Percentiles rank a stretch among this genome's conserved stretches.
Evolutionary conservation across 2,797 vertebrate species (phyloP).

Genomic region (Microcaecilia unicolor): DNA sequence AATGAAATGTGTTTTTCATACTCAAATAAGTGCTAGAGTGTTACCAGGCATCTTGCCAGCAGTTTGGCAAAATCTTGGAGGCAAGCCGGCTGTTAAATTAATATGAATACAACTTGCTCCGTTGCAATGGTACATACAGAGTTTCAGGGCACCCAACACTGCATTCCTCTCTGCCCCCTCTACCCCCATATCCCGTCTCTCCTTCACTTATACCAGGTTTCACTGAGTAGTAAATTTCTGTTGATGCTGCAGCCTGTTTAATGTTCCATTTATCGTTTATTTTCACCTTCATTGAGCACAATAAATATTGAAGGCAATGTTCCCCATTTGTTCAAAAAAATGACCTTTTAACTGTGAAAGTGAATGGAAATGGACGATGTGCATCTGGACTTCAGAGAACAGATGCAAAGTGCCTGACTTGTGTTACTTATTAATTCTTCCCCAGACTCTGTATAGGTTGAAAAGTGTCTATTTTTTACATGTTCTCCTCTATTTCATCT

Average conservation of each 20-base stretch:
- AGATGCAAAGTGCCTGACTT: background rate
- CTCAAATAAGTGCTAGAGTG: no score
- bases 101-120: no score
- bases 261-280: conserved; percentile 36
- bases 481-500: no score
- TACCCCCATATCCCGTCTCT: background rate
- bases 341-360: conserved; percentile 37
- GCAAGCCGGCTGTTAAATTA: no score
- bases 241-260: conserved; percentile 34
- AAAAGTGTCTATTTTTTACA: no score
- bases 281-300: conserved; percentile 29
- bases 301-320: conserved; percentile 38
- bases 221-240: background rate
- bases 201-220: background rate
- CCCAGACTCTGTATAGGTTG: no score
- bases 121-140: no score
- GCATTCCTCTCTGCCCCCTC: no score
- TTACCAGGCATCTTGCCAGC: no score
- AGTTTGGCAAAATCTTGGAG: no score
- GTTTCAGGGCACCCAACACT: no score
- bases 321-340: conserved; percentile 12
- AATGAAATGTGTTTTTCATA: no score
- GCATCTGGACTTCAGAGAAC: background rate
- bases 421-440: background rate
- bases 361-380: conserved; percentile 17